These are phyloP conservation scores for Theocolax elegans DNA, from an alignment of 1,140 invertebrate genomes.

Conservation along the genomic window DNA sequence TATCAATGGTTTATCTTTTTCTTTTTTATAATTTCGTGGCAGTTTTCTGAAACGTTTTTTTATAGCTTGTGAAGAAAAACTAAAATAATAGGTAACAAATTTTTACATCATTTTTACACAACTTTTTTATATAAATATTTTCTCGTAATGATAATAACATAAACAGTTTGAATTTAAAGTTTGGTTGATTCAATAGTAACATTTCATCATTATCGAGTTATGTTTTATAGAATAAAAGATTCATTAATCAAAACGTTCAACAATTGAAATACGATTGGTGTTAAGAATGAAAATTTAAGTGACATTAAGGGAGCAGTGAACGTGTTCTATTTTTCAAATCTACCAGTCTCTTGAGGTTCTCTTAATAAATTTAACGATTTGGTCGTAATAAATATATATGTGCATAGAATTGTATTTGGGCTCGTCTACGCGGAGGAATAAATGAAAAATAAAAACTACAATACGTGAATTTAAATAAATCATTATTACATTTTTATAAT, in stretches of 20 bases:
- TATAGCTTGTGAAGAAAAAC: no score
- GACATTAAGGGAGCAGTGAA: background rate
- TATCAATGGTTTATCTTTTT: no score
- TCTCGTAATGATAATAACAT: no score
- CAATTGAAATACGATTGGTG: conserved; percentile 1
- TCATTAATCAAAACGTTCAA: background rate
- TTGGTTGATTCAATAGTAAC: background rate
- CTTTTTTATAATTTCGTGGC: no score
- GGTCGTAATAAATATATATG: background rate
- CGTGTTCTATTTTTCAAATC: background rate
- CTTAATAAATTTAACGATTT: conserved; percentile 21
- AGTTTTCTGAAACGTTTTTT: no score
- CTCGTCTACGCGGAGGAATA: conserved; percentile 5
- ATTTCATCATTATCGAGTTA: background rate
- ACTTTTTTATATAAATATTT: no score
- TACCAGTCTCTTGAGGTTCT: conserved; percentile 19
- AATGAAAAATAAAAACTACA: conserved; percentile 13
- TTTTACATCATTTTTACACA: no score
- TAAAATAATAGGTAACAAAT: no score
- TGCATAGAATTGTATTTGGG: background rate
- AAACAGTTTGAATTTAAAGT: background rate
- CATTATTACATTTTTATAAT: conserved; percentile 21
- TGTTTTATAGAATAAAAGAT: background rate
- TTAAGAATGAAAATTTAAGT: background rate
- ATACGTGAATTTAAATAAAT: background rate